Base-by-base conservation (phyloP, 2,888 invertebrate species). In the Thumatha senex region DNA sequence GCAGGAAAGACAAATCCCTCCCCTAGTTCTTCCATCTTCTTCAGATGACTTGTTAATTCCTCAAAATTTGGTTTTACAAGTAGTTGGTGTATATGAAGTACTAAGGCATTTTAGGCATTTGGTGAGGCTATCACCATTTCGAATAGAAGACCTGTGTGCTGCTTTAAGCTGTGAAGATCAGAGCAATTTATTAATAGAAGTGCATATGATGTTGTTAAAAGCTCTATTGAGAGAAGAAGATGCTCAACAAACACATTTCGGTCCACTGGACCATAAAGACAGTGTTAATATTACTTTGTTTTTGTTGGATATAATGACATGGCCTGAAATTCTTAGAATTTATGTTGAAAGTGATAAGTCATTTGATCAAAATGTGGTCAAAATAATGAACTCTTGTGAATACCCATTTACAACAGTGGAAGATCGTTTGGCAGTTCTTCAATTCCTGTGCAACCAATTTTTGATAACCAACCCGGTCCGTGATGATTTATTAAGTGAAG, bases 61-160 rank as follows among this genome's bases (percentile, higher is more conserved):
- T 38, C 95, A 94, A 70, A 94, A 95, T 70, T 91, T 95, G 76
- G 93, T 97, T 31, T 93, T 98, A 91, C 94, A 95, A 78, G 95
- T 97, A 43, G 92, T 98, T 56, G 95, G 97, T 69, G 95, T 99
- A 54, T 99, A 99, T 91, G 99, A 99, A 93, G 97, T 99, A 10
- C 86, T 99, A 46, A 93, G 98, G 64, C 97, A 98, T 80, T 99
- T 99, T 86, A 94, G 98, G 67, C 96, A 96, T 74, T 91, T 98
- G 69, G 96, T 99, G 29, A 94, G 99, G 55, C 91, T 99, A 42
- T 98, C 99, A 29, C 98, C 98, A 11, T 99, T 96, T 84, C 95
- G 98, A 57, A 95, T 99, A 79, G 99, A 99, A 92, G 99, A 99
- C 85, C 97, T 99, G 78, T 98, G 98, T 92, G 97, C 98, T 31